A percentile compares a stretch with the other conserved stretches of the same genome.
Conservation (phyloP, 2,113 vertebrate genomes). For the Chionodraco myersi region DNA sequence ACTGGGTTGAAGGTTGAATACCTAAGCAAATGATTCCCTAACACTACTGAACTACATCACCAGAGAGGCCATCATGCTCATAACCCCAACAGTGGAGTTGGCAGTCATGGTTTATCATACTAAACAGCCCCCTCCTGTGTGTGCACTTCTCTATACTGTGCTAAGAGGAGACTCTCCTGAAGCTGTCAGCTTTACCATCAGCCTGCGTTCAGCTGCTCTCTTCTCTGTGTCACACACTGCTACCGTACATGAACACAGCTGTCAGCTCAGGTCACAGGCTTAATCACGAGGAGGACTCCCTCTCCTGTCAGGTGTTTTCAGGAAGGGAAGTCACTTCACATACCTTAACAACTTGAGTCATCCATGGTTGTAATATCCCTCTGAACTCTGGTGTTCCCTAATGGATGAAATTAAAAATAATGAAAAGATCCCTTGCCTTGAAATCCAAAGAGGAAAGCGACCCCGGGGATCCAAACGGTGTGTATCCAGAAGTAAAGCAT, state of each 20-base stretch:
- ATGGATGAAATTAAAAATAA: slow-evolving; percentile 25
- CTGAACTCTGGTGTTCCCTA: slow-evolving; percentile 32
- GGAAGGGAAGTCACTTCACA: slow-evolving; percentile 34
- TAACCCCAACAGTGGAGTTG: slow-evolving; percentile 1
- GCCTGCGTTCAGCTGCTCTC: slow-evolving; percentile 6
- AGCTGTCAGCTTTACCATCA: slow-evolving; percentile 24
- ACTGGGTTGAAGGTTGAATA: too few species aligned
- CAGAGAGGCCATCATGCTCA: neutral
- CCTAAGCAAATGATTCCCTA: too few species aligned
- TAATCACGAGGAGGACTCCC: neutral
- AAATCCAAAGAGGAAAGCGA: slow-evolving; percentile 73
- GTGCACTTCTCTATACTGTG: neutral
- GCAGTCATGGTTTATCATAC: neutral
- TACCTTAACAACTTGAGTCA: slow-evolving; percentile 29
- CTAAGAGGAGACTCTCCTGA: slow-evolving; percentile 7
- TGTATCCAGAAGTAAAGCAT: slow-evolving; percentile 74
- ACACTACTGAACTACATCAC: neutral
- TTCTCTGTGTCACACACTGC: slow-evolving; percentile 9
- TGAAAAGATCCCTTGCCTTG: slow-evolving; percentile 72
- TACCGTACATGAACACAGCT: slow-evolving; percentile 24
- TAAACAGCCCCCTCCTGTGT: slow-evolving; percentile 3
- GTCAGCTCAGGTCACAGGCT: slow-evolving; percentile 11
- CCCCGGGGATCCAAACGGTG: slow-evolving; percentile 65
- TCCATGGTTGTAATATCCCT: neutral
- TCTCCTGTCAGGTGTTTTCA: slow-evolving; percentile 33